phyloP scores from a whole-genome alignment of 2,888 invertebrate species.

The Caenorhabditis japonica region DNA sequence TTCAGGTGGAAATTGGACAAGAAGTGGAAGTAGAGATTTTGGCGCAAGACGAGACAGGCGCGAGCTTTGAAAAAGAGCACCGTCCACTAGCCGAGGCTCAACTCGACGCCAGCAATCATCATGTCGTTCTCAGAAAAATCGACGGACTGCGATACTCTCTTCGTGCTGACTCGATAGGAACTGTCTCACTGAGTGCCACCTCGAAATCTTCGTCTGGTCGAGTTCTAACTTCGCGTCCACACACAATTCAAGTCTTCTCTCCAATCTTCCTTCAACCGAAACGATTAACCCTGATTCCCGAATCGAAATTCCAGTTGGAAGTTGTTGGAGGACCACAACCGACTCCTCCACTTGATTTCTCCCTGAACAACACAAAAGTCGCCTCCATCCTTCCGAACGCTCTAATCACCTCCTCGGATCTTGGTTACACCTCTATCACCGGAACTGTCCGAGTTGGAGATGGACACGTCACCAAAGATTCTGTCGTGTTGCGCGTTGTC shows the following conservation, averaged over 20 bases:
- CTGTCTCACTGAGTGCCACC: constrained; percentile 56
- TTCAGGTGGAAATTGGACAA: constrained; percentile 60
- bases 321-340: constrained; percentile 70
- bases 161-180: constrained; percentile 51
- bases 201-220: constrained; percentile 55
- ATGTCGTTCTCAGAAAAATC: constrained; percentile 37
- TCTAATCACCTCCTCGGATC: constrained; percentile 62
- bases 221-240: constrained; percentile 48
- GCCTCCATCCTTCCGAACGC: constrained; percentile 66
- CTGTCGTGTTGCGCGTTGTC: constrained; percentile 69
- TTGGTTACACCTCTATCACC: constrained; percentile 66
- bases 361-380: constrained; percentile 62
- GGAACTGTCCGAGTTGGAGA: constrained; percentile 63
- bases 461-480: constrained; percentile 61
- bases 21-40: constrained; percentile 57
- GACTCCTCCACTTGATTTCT: constrained; percentile 62
- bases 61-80: constrained; percentile 57
- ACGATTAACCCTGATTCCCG: constrained; percentile 67
- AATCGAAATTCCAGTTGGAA: constrained; percentile 68
- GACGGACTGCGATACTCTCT: constrained; percentile 55
- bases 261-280: constrained; percentile 67
- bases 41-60: constrained; percentile 66
- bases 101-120: constrained; percentile 40
- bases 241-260: constrained; percentile 65
- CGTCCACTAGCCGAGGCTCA: constrained; percentile 52